Base-by-base conservation (phyloP, 1,140 invertebrate genomes). In the Cydia splendana region DNA sequence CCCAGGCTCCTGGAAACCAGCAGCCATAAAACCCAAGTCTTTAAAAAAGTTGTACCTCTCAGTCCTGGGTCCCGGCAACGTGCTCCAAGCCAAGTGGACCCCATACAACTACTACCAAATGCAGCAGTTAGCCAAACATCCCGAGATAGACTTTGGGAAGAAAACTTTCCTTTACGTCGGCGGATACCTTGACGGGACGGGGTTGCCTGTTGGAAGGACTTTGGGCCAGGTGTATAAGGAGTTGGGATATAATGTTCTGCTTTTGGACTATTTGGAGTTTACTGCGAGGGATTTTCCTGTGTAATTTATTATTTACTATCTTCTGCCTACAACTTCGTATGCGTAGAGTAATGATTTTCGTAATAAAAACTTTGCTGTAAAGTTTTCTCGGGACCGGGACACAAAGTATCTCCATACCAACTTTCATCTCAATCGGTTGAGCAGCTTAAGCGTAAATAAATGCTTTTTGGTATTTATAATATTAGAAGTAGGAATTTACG, bases 51-150 rank as follows among this genome's bases (percentile, higher is more conserved):
- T 69, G 12, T 69, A 10, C 28, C 28, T 69, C 12, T 69, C 65
- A 69, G 65, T 69, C 28, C 24, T 69, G 30, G 30, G 15, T 2
- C 30, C 65, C 10, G 65, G 65, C 30, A 69, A 69, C 65, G 65
- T 69, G 4, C 30, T 69, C 30, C 12, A n/a, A n/a, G 65, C 65
- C 28, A 69, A 69, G 15, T 69, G 65, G 65, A 69, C 65, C 0
- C 34, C 65, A 30, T 91, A 91, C 79, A 87, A 75, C 24, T 90
- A 88, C 75, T 88, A 75, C 69, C 84, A 92, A 77, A 89, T 88
- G 81, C 81, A 77, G 12, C 69, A 89, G 6, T 28, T 91, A 6
- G 84, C 85, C 0, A 81, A 83, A 12, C 84, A 91, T 69, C 85
- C 84, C 4, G 76, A 81, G 1, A 75, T 90, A 1, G 86, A 90